Conservation (phyloP, 2,797 vertebrate genomes). For the Erithacus rubecula region DNA sequence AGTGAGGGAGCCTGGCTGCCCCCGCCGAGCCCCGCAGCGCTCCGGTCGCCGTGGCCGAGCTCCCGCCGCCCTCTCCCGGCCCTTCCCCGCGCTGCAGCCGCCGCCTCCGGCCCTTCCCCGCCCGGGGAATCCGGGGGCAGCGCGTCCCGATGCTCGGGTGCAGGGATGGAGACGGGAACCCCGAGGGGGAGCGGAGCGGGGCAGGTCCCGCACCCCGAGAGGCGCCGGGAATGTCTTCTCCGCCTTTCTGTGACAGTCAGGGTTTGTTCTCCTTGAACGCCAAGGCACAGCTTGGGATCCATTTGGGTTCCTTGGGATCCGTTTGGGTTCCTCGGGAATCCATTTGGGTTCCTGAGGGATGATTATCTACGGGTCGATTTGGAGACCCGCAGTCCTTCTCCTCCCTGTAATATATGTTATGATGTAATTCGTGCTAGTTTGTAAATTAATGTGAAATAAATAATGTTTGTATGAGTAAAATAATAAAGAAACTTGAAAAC, state of each 20-base stretch:
- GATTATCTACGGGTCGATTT: rapidly evolving
- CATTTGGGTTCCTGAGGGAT: background rate
- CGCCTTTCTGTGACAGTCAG: background rate
- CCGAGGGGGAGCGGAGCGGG: background rate
- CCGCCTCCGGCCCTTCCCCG: background rate
- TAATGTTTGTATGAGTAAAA: too few relatives aligned
- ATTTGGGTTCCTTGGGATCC: too few relatives aligned
- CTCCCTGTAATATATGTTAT: too few relatives aligned
- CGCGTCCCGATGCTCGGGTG: background rate
- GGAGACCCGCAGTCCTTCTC: background rate
- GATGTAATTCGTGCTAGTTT: too few relatives aligned
- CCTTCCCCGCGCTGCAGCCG: background rate
- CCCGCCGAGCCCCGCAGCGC: background rate
- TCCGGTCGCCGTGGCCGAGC: background rate
- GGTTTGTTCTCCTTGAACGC: rapidly evolving
- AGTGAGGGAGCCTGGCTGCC: background rate
- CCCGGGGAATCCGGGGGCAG: background rate
- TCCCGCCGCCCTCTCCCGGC: constrained; percentile 44
- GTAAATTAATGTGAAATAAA: too few relatives aligned
- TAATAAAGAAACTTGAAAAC: too few relatives aligned
- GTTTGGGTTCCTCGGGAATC: background rate
- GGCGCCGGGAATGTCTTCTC: rapidly evolving
- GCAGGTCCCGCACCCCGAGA: background rate
- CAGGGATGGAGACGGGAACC: background rate
- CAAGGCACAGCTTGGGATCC: background rate